These are phyloP conservation scores for Lysandra coridon DNA, from an alignment of 2,888 invertebrate genomes.

Conservation along the genomic window DNA sequence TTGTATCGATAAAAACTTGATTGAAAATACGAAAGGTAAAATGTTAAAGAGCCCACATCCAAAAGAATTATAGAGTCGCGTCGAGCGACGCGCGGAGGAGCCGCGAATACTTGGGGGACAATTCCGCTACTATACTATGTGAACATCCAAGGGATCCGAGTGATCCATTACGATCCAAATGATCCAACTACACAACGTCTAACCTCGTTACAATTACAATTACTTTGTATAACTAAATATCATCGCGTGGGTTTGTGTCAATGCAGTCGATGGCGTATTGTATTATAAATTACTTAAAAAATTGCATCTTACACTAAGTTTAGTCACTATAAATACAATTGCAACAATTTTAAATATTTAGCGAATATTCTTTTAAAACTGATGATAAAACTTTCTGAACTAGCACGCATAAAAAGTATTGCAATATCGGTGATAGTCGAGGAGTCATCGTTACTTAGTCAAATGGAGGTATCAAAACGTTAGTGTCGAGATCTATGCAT, in stretches of 20 bases:
- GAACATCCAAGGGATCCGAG: constrained; percentile 8
- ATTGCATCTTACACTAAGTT: constrained; percentile 37
- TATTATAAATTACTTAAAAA: constrained; percentile 38
- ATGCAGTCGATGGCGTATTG: constrained; percentile 55
- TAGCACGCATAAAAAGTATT: constrained; percentile 27
- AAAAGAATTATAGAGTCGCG: constrained; percentile 61
- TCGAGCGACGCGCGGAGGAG: constrained; percentile 40
- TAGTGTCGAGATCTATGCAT: constrained; percentile 24
- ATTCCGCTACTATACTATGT: constrained; percentile 47
- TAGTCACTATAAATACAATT: constrained; percentile 37
- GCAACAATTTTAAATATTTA: constrained; percentile 37
- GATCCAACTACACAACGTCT: constrained; percentile 33
- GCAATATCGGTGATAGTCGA: constrained; percentile 29
- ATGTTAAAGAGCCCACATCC: constrained; percentile 74
- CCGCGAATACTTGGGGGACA: constrained; percentile 47
- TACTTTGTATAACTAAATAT: constrained; percentile 48
- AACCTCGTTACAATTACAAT: constrained; percentile 42
- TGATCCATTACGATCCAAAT: not conserved
- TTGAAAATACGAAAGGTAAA: constrained; percentile 54
- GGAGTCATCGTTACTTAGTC: constrained; percentile 16
- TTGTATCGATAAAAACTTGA: constrained; percentile 47
- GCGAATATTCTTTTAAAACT: not conserved
- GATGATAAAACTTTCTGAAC: constrained; percentile 14
- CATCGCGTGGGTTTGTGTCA: constrained; percentile 77
- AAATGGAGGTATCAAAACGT: constrained; percentile 31